These are phyloP conservation scores for Rhizomys pruinosus DNA, from an alignment of 2,113 vertebrate species.

Conservation along the genomic window DNA sequence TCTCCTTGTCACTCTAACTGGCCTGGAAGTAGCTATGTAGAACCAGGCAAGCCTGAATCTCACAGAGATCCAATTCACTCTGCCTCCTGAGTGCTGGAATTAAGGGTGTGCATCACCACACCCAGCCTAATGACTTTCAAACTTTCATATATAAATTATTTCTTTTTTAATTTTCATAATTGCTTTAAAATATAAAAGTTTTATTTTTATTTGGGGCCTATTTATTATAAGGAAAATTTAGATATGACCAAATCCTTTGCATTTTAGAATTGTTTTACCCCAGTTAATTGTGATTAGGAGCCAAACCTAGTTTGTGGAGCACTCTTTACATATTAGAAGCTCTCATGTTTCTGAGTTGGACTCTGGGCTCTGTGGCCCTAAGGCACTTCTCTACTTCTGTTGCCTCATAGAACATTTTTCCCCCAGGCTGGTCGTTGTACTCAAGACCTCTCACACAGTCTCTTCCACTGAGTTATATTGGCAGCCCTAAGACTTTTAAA, in stretches of 20 bases:
- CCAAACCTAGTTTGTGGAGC: background rate
- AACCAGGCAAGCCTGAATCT: too few species aligned
- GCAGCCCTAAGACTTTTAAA: background rate
- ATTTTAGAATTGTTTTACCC: background rate
- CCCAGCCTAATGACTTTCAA: background rate
- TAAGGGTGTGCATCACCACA: too few species aligned
- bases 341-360: background rate
- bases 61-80: too few species aligned
- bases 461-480: too few species aligned
- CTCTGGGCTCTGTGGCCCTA: background rate
- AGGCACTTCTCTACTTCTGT: too few species aligned
- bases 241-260: background rate
- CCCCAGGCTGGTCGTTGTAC: background rate
- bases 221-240: background rate
- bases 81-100: too few species aligned
- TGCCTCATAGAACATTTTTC: background rate
- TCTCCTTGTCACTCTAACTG: too few species aligned
- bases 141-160: background rate
- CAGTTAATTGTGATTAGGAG: background rate
- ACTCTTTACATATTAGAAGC: background rate
- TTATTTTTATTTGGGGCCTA: background rate
- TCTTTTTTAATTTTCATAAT: background rate
- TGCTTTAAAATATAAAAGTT: background rate
- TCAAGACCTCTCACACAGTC: too few species aligned
- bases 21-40: too few species aligned